These are phyloP conservation scores for Enteromius argenteus DNA, from an alignment of 2,797 vertebrate species.

Conservation along the genomic window DNA sequence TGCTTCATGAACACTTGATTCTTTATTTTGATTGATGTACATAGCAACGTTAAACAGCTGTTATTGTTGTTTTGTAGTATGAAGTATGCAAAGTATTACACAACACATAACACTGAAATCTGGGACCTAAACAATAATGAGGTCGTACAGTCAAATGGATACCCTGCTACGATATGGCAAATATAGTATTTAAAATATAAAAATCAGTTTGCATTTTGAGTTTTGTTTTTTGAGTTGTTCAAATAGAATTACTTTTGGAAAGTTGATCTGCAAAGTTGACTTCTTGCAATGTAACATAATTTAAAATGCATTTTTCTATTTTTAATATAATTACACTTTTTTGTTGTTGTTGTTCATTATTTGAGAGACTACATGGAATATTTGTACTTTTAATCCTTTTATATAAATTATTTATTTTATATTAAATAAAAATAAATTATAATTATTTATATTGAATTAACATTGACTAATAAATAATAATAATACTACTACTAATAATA, in stretches of 20 bases:
- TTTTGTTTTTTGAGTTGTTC: background rate
- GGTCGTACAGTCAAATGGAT: background rate
- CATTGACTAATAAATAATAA: no score
- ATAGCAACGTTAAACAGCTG: slow-evolving; percentile 34
- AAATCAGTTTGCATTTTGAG: background rate
- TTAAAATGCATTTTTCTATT: background rate
- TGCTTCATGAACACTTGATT: slow-evolving; percentile 23
- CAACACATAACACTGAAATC: background rate
- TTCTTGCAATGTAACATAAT: background rate
- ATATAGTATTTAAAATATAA: background rate
- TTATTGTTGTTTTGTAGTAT: background rate
- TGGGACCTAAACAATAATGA: background rate
- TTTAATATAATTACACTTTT: background rate
- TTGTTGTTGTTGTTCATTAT: background rate
- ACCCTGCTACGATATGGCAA: background rate
- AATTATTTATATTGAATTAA: no score
- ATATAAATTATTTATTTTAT: background rate
- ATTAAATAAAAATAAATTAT: no score
- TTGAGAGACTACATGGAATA: background rate
- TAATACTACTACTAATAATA: no score
- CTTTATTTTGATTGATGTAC: slow-evolving; percentile 1
- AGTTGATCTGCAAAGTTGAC: background rate
- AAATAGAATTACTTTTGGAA: background rate
- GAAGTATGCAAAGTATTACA: slow-evolving; percentile 3
- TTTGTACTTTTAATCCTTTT: background rate